Base-by-base conservation (phyloP, 2,888 invertebrate species). In the Prosopocoilus inquinatus region DNA sequence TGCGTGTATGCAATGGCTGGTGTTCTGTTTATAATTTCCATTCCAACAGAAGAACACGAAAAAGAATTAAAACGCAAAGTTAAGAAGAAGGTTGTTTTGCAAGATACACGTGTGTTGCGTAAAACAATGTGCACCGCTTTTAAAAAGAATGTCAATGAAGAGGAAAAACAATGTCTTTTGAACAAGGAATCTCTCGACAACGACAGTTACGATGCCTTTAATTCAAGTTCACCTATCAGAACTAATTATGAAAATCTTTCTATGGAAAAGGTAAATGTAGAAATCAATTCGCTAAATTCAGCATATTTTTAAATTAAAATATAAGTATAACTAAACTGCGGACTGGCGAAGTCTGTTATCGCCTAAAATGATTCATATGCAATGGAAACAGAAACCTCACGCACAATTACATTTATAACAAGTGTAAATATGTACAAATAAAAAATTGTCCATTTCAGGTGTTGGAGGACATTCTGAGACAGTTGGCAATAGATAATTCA, bases 11-110 rank as follows among this genome's bases (percentile, higher is more conserved):
- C 45, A 49, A 83, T 83, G 82, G 75, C 83, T 8, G 83, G 83
- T 33, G 81, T 82, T n/a, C 70, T 84, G 38, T 82, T 85, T 61
- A 77, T 84, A 33, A 79, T 85, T 9, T 81, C 79, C 60, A 79
- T 85, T 13, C 85, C 84, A 3, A 79, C 79, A 16, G 80, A 79
- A 53, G 77, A 75, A 51, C 73, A 81, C 62, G 84, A 85, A 28
- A 57, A 51, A 12, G 35, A 45, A 35, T 13, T 57, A n/a, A 28
- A 16, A 4, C 28, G 32, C 28, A 47, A 36, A 35, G 16, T 20
- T 36, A n/a, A 47, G 34, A 46, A 55, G 13, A 34, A 39, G 16
- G 38, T 38, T 12, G 38, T 13, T 7, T 5, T 38, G 5, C 11
- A 38, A 38, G 38, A 38, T 1, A 28, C 20, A 5, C 20, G 20